Evolutionary conservation across 1,140 invertebrate genomes (phyloP), one percentile per base, ranked within the genome.

Genomic region (Euwallacea similis): DNA sequence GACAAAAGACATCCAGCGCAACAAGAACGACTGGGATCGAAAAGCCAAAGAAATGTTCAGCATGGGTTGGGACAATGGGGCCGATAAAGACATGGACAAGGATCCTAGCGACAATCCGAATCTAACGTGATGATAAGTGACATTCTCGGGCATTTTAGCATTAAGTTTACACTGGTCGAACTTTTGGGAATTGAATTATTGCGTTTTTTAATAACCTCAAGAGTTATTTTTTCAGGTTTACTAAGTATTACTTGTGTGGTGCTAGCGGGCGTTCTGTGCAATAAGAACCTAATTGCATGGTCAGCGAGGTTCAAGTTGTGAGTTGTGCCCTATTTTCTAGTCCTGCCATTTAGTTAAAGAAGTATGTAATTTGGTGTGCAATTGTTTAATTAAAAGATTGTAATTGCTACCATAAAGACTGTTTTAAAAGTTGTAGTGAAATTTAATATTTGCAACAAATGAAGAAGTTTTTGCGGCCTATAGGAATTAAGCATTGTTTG

Each of bases 1-100:
- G 82, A 96, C 93, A 21, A 66, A 82, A 21, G 76, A 85, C 79
- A 81, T 86, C 71, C 84, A 84, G 78, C 81, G 83, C 69, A 84
- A 86, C 76, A 83, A 84, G 74, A 82, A 83, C 72, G 78, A 83
- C 56, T 86, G 86, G 86, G 84, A 85, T 71, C 82, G 82, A 76
- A 86, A 85, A 77, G 86, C 85, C 55, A 84, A 85, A 76, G 81
- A 86, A 76, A 82, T 86, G 77, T 80, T 81, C 56, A 76, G 72
- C 53, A 42, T 73, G 50, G 66, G 72, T 7, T 75, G 75, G 74
- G 76, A 76, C 54, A 74, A 75, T 46, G 76, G 73, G n/a, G 77
- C 73, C 3, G 77, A 78, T 58, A 76, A 76, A 7, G 75, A 63
- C 4, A 71, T 79, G 42, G 79, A 80, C 56, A 78, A 74, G 61